Conservation (phyloP, 2,888 invertebrate species). For the Drosophila sordidula region DNA sequence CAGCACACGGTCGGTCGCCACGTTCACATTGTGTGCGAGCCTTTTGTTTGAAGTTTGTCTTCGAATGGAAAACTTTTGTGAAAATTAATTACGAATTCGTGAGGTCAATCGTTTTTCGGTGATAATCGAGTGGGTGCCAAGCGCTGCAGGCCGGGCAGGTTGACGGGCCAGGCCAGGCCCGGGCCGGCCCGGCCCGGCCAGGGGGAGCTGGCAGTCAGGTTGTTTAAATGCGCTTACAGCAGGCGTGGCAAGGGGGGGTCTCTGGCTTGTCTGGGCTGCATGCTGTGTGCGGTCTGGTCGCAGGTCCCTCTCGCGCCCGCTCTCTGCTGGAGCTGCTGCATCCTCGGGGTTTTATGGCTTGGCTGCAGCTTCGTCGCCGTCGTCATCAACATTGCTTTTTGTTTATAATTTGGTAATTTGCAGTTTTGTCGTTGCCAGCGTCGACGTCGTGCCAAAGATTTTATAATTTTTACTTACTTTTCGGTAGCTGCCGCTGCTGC, state of each 20-base stretch:
- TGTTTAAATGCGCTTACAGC: slow-evolving; percentile 67
- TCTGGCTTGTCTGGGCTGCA: slow-evolving; percentile 43
- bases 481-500: slow-evolving; percentile 60
- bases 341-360: slow-evolving; percentile 54
- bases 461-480: slow-evolving; percentile 74
- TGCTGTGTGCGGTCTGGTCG: slow-evolving; percentile 61
- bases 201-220: slow-evolving; percentile 51
- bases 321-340: slow-evolving; percentile 27
- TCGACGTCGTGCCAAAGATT: slow-evolving; percentile 75
- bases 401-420: slow-evolving; percentile 78
- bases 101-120: slow-evolving; percentile 82
- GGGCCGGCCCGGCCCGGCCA: too few species aligned
- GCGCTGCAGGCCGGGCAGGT: slow-evolving; percentile 28
- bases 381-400: slow-evolving; percentile 56
- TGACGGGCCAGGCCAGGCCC: not conserved
- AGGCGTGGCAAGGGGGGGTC: slow-evolving; percentile 9
- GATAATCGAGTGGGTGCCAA: slow-evolving; percentile 80
- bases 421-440: slow-evolving; percentile 72
- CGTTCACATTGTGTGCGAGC: slow-evolving; percentile 49
- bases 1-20: slow-evolving; percentile 14
- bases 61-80: slow-evolving; percentile 80
- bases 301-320: slow-evolving; percentile 3
- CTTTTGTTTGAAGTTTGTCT: slow-evolving; percentile 79
- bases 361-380: slow-evolving; percentile 20
- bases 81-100: slow-evolving; percentile 83